Conservation (phyloP, 2,113 vertebrate genomes). For the Ailurus styani region DNA sequence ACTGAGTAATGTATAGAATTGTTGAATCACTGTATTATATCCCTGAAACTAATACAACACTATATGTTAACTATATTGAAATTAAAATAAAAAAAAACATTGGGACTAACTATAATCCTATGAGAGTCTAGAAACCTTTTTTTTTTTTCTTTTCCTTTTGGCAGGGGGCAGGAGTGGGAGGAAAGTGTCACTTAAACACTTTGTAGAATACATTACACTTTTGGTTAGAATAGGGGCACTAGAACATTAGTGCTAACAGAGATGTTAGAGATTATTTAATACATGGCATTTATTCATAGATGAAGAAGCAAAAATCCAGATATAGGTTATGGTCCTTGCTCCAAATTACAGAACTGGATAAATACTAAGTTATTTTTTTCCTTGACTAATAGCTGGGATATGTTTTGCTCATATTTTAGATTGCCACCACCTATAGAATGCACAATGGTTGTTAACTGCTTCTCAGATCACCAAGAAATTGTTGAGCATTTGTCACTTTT, state of each 20-base stretch:
- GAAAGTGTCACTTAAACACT: background rate
- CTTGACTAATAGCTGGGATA: background rate
- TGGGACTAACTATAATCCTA: background rate
- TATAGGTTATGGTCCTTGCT: background rate
- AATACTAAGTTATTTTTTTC: background rate
- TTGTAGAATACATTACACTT: background rate
- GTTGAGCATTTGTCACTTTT: background rate
- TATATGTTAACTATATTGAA: background rate
- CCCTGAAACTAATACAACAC: background rate
- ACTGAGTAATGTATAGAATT: background rate
- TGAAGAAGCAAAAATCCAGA: background rate
- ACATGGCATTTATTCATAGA: background rate
- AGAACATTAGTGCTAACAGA: background rate
- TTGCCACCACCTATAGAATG: background rate
- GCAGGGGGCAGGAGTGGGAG: background rate
- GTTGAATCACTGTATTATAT: background rate
- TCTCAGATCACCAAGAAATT: background rate
- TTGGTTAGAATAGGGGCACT: background rate
- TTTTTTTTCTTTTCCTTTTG: background rate
- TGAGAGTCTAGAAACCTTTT: background rate
- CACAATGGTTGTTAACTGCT: background rate
- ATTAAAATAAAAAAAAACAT: background rate
- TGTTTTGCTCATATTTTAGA: background rate
- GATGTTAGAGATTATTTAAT: background rate
- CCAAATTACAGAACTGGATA: background rate